Percentiles rank a stretch among this genome's conserved stretches.
Evolutionary conservation across 2,797 vertebrate species (phyloP).

Genomic region (Myripristis murdjan): DNA sequence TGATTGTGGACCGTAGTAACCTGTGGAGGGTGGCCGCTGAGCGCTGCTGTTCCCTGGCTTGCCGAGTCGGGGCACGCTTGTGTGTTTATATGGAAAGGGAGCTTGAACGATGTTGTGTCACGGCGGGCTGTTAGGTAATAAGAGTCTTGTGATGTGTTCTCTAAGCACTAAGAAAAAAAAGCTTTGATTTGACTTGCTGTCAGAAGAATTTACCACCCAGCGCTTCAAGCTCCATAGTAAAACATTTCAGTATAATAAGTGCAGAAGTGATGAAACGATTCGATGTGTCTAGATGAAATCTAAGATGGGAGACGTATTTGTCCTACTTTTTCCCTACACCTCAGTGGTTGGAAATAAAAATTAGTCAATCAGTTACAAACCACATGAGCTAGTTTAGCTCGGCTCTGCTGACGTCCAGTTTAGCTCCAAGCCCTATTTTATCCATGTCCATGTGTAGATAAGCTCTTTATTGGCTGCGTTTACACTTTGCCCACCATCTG

Average conservation of each 20-base stretch:
- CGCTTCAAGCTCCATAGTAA: background rate
- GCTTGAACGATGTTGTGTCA: slow-evolving; percentile 36
- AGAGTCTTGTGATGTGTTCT: slow-evolving; percentile 8
- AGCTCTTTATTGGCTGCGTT: slow-evolving; percentile 35
- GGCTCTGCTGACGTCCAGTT: slow-evolving; percentile 15
- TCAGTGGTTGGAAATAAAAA: slow-evolving; percentile 27
- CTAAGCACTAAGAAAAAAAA: background rate
- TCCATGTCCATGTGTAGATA: slow-evolving; percentile 42
- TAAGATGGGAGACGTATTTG: background rate
- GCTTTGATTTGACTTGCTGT: slow-evolving; percentile 13
- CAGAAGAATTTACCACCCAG: background rate
- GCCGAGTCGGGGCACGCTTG: slow-evolving; percentile 46
- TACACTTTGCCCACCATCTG: slow-evolving; percentile 45
- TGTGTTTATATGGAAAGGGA: slow-evolving; percentile 60
- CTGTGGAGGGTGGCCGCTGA: slow-evolving; percentile 58
- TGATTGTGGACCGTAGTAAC: slow-evolving; percentile 76
- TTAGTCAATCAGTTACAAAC: slow-evolving; percentile 43
- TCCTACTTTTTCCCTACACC: slow-evolving; percentile 2
- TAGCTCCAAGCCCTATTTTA: slow-evolving; percentile 55
- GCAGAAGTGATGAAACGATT: background rate
- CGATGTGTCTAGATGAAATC: background rate
- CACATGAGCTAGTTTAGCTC: slow-evolving; percentile 37
- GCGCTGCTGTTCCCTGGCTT: slow-evolving; percentile 53
- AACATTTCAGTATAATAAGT: background rate
- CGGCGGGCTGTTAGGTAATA: slow-evolving; percentile 7